These are phyloP conservation scores for Elaphurus davidianus DNA, from an alignment of 2,113 vertebrate species.

Conservation along the genomic window DNA sequence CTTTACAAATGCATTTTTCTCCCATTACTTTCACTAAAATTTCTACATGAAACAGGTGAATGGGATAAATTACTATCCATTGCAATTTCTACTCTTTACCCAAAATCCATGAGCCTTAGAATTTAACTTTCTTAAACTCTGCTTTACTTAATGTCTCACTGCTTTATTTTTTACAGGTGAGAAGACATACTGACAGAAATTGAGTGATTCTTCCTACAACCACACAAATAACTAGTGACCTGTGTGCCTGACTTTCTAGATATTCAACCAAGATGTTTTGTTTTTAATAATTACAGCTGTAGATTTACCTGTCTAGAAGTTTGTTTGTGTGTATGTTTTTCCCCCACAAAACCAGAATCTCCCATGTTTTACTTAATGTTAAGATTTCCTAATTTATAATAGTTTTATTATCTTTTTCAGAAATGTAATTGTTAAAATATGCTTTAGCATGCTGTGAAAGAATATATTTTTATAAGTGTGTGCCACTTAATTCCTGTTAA, in stretches of 20 bases:
- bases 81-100: neutral
- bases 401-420: constrained; percentile 65
- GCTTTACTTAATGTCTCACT: neutral
- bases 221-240: neutral
- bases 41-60: neutral
- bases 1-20: neutral
- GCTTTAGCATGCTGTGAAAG: constrained; percentile 70
- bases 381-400: constrained; percentile 73
- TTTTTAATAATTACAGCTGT: neutral
- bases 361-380: constrained; percentile 54
- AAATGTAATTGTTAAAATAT: constrained; percentile 62
- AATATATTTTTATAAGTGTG: constrained; percentile 81
- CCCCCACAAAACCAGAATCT: constrained; percentile 58
- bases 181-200: neutral
- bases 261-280: neutral
- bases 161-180: neutral
- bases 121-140: neutral
- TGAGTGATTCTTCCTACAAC: neutral
- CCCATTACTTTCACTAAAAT: neutral
- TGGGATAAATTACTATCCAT: neutral
- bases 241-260: neutral
- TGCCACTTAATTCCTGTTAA: constrained; percentile 79
- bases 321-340: constrained; percentile 47
- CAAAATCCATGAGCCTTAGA: neutral
- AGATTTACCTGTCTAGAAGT: constrained; percentile 61